Percentiles rank a stretch among this genome's conserved stretches.
These are phyloP conservation scores for Cantharis rustica DNA, from an alignment of 2,888 invertebrate genomes.

Conservation along the genomic window DNA sequence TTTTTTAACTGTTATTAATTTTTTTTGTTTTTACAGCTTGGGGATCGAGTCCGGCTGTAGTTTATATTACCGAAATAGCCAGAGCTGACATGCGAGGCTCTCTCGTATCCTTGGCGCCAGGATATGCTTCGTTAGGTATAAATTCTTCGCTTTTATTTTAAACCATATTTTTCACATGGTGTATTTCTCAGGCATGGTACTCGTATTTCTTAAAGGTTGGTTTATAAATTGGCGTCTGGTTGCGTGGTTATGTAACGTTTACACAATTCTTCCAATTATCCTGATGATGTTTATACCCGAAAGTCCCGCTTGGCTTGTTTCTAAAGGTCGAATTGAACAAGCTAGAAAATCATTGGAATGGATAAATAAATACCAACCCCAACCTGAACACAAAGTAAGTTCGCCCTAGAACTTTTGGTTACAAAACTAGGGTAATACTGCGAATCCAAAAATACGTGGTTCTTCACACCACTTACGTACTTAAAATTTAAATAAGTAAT, in stretches of 20 bases:
- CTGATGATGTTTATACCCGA: constrained; percentile 62
- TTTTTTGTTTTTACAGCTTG: constrained; percentile 52
- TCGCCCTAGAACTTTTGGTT: neutral
- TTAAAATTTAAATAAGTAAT: neutral
- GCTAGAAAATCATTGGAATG: constrained; percentile 60
- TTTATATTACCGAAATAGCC: constrained; percentile 67
- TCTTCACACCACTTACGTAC: neutral
- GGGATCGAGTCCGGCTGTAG: constrained; percentile 65
- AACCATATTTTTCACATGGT: neutral
- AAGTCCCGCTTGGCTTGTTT: constrained; percentile 65
- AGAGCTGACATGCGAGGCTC: constrained; percentile 65
- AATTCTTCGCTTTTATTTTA: constrained; percentile 14
- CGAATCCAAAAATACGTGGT: neutral
- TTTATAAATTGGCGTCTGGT: constrained; percentile 61
- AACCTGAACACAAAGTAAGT: constrained; percentile 54
- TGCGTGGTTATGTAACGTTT: constrained; percentile 61
- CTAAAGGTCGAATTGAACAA: constrained; percentile 60
- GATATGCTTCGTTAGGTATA: constrained; percentile 63
- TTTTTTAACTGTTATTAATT: neutral
- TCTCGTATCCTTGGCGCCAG: constrained; percentile 63
- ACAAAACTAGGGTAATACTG: neutral
- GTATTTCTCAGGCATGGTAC: constrained; percentile 59
- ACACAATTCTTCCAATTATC: constrained; percentile 59
- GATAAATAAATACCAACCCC: constrained; percentile 57
- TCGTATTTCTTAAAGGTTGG: constrained; percentile 62